These are phyloP conservation scores for Andrena hattorfiana DNA, from an alignment of 2,888 invertebrate species.

Conservation along the genomic window DNA sequence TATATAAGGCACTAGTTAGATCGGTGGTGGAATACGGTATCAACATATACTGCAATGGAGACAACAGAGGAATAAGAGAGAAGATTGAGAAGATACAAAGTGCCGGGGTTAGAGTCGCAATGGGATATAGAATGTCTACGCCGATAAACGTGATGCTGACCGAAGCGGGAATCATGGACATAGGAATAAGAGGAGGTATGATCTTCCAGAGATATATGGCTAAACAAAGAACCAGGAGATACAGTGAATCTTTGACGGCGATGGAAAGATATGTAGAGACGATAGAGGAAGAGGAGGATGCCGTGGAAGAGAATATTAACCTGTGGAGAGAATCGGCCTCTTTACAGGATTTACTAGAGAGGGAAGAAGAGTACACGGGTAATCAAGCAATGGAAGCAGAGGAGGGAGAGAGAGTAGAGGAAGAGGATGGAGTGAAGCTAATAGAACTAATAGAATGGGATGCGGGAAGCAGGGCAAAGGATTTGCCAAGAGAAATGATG, in stretches of 20 bases:
- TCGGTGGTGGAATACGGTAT: background rate
- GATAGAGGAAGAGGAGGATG: background rate
- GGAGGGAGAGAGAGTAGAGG: too few relatives aligned
- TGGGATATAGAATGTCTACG: background rate
- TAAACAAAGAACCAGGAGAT: background rate
- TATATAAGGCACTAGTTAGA: background rate
- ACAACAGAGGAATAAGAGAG: background rate
- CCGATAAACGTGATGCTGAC: conserved; percentile 1
- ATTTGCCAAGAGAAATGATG: too few relatives aligned
- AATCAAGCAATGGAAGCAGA: too few relatives aligned
- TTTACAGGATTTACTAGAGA: too few relatives aligned
- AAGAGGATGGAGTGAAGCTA: too few relatives aligned
- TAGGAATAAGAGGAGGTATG: background rate
- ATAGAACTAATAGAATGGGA: too few relatives aligned
- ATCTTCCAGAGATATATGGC: background rate
- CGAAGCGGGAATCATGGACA: conserved; percentile 5
- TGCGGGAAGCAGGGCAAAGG: too few relatives aligned
- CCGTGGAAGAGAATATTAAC: background rate
- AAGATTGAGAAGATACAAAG: background rate
- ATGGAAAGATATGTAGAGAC: background rate
- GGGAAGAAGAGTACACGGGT: too few relatives aligned
- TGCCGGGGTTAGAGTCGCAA: background rate
- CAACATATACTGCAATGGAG: background rate
- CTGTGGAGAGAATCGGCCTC: too few relatives aligned
- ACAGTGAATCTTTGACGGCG: background rate